These are phyloP conservation scores for Chloropsis cyanopogon DNA, from an alignment of 2,113 vertebrate species.

Conservation along the genomic window DNA sequence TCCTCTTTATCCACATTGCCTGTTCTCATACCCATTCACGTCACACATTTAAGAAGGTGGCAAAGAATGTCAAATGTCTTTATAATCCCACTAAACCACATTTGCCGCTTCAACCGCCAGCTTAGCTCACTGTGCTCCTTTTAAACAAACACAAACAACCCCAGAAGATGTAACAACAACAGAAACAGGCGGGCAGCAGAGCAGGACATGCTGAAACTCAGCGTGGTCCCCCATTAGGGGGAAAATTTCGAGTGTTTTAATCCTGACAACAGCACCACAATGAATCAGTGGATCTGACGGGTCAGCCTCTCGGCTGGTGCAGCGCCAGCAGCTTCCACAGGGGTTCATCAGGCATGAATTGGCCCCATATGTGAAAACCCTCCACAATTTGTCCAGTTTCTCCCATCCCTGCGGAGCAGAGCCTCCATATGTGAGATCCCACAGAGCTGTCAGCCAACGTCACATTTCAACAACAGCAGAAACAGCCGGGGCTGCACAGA, in stretches of 20 bases:
- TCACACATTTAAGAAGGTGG: constrained; percentile 39
- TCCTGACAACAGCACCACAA: constrained; percentile 35
- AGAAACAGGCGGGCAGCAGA: constrained; percentile 26
- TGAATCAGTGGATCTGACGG: constrained; percentile 32
- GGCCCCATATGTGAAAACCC: constrained; percentile 61
- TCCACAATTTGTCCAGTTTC: constrained; percentile 56
- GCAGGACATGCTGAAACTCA: constrained; percentile 38
- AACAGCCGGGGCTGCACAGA: constrained; percentile 29
- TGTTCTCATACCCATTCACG: constrained; percentile 24
- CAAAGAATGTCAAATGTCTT: constrained; percentile 28
- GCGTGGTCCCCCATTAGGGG: constrained; percentile 54
- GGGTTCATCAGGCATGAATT: constrained; percentile 57
- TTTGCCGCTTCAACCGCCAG: constrained; percentile 10
- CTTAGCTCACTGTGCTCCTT: not conserved
- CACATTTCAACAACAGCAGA: constrained; percentile 51
- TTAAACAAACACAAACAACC: constrained; percentile 43
- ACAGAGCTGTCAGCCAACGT: constrained; percentile 64
- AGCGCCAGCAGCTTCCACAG: constrained; percentile 39
- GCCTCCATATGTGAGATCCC: constrained; percentile 62
- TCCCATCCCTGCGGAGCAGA: constrained; percentile 42
- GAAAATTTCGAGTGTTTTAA: constrained; percentile 30
- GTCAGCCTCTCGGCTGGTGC: constrained; percentile 38
- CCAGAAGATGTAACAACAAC: constrained; percentile 44
- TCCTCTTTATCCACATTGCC: constrained; percentile 21
- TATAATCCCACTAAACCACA: constrained; percentile 32